Percentiles rank a stretch among this genome's conserved stretches.
Evolutionary conservation across 2,113 vertebrate species (phyloP).

Genomic region (Istiophorus platypterus): DNA sequence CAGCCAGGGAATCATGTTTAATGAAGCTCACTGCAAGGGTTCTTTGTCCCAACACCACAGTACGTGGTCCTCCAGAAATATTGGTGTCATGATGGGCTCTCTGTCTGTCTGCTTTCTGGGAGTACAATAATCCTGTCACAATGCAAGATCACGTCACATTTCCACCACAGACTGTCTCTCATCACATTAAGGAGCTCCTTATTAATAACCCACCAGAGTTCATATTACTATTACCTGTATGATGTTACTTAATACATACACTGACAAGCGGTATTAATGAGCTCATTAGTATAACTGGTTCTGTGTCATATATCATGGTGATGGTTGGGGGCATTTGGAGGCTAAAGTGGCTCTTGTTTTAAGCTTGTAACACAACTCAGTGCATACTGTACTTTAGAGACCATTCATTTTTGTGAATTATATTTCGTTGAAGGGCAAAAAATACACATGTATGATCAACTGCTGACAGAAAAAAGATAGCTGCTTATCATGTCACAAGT

Average conservation of each 20-base stretch:
- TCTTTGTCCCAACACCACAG: constrained; percentile 15
- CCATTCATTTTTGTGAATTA: background rate
- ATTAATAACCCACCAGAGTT: background rate
- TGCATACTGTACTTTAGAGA: background rate
- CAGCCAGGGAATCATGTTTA: constrained; percentile 26
- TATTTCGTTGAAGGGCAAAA: background rate
- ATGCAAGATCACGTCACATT: background rate
- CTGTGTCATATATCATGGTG: background rate
- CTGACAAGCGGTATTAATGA: background rate
- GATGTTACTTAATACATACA: constrained; percentile 8
- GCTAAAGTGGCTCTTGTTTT: background rate
- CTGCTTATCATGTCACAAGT: background rate
- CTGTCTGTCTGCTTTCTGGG: background rate
- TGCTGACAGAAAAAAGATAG: background rate
- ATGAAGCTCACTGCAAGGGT: constrained; percentile 36
- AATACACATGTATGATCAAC: background rate
- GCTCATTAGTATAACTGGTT: constrained; percentile 7
- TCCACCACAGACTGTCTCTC: background rate
- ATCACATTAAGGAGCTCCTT: background rate
- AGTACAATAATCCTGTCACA: background rate
- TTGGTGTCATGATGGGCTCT: constrained; percentile 3
- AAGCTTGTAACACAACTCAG: background rate
- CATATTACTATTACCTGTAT: background rate
- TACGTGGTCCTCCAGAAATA: constrained; percentile 6
- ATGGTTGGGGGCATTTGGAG: background rate